Evolutionary conservation across 2,888 invertebrate genomes (phyloP).

Genomic region (Tinea semifulvella): DNA sequence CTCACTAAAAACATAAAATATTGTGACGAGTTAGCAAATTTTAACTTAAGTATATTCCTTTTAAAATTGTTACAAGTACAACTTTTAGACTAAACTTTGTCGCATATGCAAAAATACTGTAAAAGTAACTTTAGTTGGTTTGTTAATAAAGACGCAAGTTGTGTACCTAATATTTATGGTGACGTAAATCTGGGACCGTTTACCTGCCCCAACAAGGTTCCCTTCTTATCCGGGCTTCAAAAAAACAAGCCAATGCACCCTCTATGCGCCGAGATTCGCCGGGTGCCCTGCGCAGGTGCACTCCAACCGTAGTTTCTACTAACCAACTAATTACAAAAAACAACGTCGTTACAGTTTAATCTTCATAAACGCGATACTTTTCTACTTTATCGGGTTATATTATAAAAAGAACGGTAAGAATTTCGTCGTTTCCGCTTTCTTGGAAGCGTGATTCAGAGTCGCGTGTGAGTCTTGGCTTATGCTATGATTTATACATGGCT

Average conservation of each 20-base stretch:
- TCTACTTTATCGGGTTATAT: conserved; percentile 36
- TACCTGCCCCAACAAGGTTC: conserved; percentile 38
- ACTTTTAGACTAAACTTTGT: too few species aligned
- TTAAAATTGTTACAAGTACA: too few species aligned
- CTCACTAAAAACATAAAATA: too few species aligned
- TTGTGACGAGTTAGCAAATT: too few species aligned
- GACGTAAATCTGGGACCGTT: conserved; percentile 31
- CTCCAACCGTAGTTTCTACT: conserved; percentile 20
- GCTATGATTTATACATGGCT: conserved; percentile 49
- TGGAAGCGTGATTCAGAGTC: conserved; percentile 55
- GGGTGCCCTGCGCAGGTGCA: conserved; percentile 57
- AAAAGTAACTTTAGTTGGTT: conserved; percentile 2
- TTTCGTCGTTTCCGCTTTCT: conserved; percentile 62
- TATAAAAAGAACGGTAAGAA: conserved; percentile 50
- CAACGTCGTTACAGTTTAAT: conserved; percentile 25
- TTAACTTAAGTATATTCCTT: too few species aligned
- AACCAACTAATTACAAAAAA: conserved; percentile 45
- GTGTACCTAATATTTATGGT: neutral
- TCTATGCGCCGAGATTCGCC: conserved; percentile 43
- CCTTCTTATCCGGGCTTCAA: conserved; percentile 23
- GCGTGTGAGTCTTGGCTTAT: conserved; percentile 31
- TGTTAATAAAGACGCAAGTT: neutral
- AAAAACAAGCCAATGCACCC: conserved; percentile 36
- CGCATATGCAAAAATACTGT: too few species aligned
- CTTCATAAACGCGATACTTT: conserved; percentile 1